Percentiles rank a stretch among this genome's conserved stretches.
Conservation (phyloP, 2,888 invertebrate genomes). For the Scaptodrosophila latifasciaeformis region DNA sequence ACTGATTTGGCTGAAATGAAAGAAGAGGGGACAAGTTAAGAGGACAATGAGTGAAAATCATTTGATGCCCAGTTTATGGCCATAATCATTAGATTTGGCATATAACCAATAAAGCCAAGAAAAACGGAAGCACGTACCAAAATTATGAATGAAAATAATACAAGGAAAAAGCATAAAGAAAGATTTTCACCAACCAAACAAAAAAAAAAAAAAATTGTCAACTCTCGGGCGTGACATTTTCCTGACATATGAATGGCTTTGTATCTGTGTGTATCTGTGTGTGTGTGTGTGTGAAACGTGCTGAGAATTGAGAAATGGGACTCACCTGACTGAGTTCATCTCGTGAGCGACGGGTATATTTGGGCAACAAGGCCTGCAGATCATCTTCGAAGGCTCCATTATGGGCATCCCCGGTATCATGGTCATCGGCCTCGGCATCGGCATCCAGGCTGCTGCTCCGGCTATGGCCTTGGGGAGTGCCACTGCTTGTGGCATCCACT, state of each 20-base stretch:
- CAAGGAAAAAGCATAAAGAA: no score
- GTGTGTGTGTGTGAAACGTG: background rate
- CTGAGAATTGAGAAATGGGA: background rate
- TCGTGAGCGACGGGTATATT: conserved; percentile 71
- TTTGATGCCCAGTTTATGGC: conserved; percentile 60
- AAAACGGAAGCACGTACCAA: conserved; percentile 54
- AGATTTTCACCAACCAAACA: no score
- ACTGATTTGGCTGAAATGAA: no score
- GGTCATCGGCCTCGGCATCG: conserved; percentile 32
- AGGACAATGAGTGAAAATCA: conserved; percentile 38
- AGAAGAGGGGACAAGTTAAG: no score
- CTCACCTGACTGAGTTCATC: conserved; percentile 76
- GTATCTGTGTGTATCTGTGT: background rate
- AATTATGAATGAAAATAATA: conserved; percentile 64
- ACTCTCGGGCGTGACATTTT: no score
- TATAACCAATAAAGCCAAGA: no score
- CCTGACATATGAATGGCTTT: no score
- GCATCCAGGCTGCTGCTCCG: conserved; percentile 52
- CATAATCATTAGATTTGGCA: conserved; percentile 48
- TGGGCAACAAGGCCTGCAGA: conserved; percentile 73
- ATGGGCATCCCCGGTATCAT: conserved; percentile 63
- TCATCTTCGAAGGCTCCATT: conserved; percentile 74
- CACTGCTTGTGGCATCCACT: conserved; percentile 30
- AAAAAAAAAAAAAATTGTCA: no score
- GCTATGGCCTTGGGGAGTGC: conserved; percentile 27